These are phyloP conservation scores for Fundulus diaphanus DNA, from an alignment of 2,797 vertebrate species.

Conservation along the genomic window DNA sequence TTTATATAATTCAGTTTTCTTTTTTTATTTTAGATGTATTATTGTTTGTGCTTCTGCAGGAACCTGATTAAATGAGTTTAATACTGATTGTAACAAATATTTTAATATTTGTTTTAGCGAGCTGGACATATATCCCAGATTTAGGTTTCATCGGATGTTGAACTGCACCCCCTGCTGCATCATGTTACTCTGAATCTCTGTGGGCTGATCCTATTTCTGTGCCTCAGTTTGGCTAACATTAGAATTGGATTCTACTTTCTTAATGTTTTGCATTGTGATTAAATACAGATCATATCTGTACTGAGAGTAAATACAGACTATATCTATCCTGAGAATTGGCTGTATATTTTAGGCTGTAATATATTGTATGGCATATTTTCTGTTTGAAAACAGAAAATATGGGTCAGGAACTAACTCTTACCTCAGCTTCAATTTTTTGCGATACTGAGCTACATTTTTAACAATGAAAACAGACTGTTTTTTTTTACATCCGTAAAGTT, in stretches of 20 bases:
- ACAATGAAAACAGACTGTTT: neutral
- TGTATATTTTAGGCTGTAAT: neutral
- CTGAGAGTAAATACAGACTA: neutral
- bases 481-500: neutral
- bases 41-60: neutral
- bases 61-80: neutral
- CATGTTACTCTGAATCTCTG: neutral
- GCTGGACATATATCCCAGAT: neutral
- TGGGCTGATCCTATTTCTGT: neutral
- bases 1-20: slow-evolving; percentile 13
- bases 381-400: neutral
- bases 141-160: neutral
- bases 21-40: neutral
- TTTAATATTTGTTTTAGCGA: neutral
- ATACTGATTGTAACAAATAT: neutral
- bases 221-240: neutral
- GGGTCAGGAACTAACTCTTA: neutral
- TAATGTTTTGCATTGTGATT: neutral
- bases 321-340: neutral
- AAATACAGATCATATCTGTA: neutral
- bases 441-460: neutral
- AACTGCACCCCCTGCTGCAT: neutral
- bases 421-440: too few species aligned
- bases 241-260: neutral
- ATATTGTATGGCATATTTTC: neutral